Base-by-base conservation (phyloP, 2,888 invertebrate species). In the Anodontia alba region DNA sequence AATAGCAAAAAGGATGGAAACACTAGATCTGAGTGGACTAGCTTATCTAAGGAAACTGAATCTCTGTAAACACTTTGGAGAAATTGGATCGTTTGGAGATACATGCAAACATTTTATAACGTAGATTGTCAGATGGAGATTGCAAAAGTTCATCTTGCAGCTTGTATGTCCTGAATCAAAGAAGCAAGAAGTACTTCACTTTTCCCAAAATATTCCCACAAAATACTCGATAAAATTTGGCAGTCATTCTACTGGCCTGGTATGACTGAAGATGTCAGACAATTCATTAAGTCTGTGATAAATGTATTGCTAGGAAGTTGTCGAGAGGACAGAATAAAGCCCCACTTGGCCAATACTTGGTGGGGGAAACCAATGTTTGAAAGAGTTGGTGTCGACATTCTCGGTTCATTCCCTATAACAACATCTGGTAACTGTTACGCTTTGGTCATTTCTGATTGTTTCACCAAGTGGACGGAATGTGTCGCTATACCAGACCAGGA, bases 81-180 rank as follows among this genome's bases (percentile, higher is more conserved):
- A 15, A 86, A 31, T 86, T 85, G 84, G 81, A 83, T 33, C 72
- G 86, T n/a, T 43, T 88, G 23, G 71, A 43, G 20, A 62, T 87
- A 12, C 68, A 38, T 12, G 76, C 51, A 0, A 83, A 75, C 10
- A 23, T 88, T 17, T 57, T 88, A 20, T 86, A 84, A 54, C 20
- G 84, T 1, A 76, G 73, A 36, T 83, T 23, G 57, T 26, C 57
- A 3, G 57, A 57, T 26, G 17, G 5, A 26, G 57, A 57, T 2
- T 29, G 7, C 7, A 3, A 8, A 26, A 10, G 20, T 26, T 57
- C 57, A 26, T 29, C 5, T 26, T 57, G 3, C 57, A 57, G 29
- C 57, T 57, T 3, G 17, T 57, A 7, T 23, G 23, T 26, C 57
- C 57, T 5, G 57, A 57, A 10, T 7, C 57, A 26, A 57, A 57